phyloP scores from a whole-genome alignment of 2,888 invertebrate genomes.

The Octodonta nipae region DNA sequence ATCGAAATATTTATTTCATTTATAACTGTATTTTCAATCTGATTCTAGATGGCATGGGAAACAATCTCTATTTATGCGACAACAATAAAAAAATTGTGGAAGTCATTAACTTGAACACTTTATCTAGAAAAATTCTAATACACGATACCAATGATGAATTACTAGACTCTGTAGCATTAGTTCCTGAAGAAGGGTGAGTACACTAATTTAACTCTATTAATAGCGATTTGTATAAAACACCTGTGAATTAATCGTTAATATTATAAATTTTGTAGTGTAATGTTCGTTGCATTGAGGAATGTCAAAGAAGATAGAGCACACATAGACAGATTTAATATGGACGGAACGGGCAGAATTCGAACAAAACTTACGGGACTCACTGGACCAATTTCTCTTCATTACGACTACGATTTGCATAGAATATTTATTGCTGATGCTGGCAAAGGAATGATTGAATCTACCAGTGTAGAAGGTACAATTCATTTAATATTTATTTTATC shows the following conservation, averaged over 20 bases:
- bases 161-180: constrained; percentile 55
- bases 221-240: too few species aligned
- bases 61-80: constrained; percentile 64
- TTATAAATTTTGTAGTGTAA: constrained; percentile 38
- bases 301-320: constrained; percentile 28
- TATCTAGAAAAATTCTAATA: constrained; percentile 45
- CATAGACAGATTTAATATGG: constrained; percentile 56
- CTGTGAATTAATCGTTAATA: not conserved
- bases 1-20: too few species aligned
- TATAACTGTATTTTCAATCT: too few species aligned
- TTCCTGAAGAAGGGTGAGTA: constrained; percentile 51
- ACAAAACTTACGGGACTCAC: constrained; percentile 32
- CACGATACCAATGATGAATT: constrained; percentile 44
- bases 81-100: constrained; percentile 49
- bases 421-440: constrained; percentile 57
- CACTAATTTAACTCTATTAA: not conserved
- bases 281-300: constrained; percentile 47
- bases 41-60: constrained; percentile 50
- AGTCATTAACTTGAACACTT: constrained; percentile 46
- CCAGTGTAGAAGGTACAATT: constrained; percentile 44
- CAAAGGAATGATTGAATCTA: constrained; percentile 49
- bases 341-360: constrained; percentile 44
- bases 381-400: constrained; percentile 44
- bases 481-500: not conserved
- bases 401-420: constrained; percentile 43